Conservation (phyloP, 1,140 invertebrate species). For the Phocides pigmalion region DNA sequence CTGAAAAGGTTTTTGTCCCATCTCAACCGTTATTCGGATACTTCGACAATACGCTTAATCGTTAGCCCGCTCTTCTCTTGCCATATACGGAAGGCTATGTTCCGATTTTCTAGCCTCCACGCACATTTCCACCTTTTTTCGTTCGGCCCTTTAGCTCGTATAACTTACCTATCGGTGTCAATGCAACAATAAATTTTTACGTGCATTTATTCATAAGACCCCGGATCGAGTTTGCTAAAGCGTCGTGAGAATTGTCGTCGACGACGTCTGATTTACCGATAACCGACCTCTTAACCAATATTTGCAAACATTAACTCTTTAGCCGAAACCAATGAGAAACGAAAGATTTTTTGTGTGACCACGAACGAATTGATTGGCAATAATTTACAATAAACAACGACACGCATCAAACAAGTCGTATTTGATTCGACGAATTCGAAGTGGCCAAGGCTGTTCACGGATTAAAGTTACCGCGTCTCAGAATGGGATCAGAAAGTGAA, state of each 20-base stretch:
- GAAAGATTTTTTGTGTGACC: conserved; percentile 40
- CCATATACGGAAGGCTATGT: conserved; percentile 59
- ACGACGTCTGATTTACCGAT: conserved; percentile 63
- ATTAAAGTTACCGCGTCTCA: conserved; percentile 45
- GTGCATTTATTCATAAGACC: conserved; percentile 62
- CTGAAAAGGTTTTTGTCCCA: conserved; percentile 63
- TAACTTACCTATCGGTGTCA: conserved; percentile 66
- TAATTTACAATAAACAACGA: conserved; percentile 38
- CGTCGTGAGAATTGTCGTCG: conserved; percentile 52
- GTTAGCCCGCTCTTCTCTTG: conserved; percentile 53
- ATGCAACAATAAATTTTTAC: conserved; percentile 72
- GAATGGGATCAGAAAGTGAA: conserved; percentile 62
- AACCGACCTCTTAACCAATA: conserved; percentile 74
- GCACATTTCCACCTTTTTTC: conserved; percentile 66
- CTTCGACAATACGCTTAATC: conserved; percentile 55
- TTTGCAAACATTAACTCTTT: conserved; percentile 65
- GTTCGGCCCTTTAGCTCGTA: conserved; percentile 42
- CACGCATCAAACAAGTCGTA: conserved; percentile 28
- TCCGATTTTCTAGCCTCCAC: conserved; percentile 75
- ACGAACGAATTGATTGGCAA: conserved; percentile 47
- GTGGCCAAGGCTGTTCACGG: conserved; percentile 55
- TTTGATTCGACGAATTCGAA: conserved; percentile 35
- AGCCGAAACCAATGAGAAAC: conserved; percentile 51
- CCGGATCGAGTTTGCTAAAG: conserved; percentile 44
- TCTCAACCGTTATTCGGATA: conserved; percentile 67